Evolutionary conservation across 2,113 vertebrate genomes (phyloP).

Genomic region (Gymnarchus niloticus): DNA sequence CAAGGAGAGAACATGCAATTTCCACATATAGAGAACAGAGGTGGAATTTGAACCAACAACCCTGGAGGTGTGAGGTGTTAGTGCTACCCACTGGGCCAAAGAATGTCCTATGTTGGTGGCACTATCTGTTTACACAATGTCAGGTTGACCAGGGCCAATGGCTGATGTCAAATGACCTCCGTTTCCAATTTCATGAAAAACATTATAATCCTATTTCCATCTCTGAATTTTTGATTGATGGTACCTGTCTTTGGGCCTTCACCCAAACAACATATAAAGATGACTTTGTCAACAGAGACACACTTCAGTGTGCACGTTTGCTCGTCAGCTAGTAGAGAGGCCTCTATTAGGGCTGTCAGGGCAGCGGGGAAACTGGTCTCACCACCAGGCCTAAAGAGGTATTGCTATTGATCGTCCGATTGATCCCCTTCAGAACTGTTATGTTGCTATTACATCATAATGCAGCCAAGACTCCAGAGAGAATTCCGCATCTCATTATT

Average conservation of each 20-base stretch:
- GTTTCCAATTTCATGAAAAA: neutral
- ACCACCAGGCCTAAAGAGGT: neutral
- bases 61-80: no score
- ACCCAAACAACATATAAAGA: neutral
- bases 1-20: no score
- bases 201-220: neutral
- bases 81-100: no score
- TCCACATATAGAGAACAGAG: no score
- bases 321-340: neutral
- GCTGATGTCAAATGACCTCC: neutral
- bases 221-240: neutral
- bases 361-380: neutral
- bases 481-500: neutral
- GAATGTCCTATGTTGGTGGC: no score
- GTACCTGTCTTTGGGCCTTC: neutral
- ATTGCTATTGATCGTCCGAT: neutral
- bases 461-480: neutral
- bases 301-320: neutral
- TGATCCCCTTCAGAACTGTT: neutral
- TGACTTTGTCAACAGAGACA: neutral
- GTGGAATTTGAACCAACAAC: no score
- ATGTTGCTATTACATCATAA: conserved; percentile 12
- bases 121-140: neutral
- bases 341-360: neutral
- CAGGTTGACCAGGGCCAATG: neutral